Evolutionary conservation across 2,113 vertebrate species (phyloP).

Genomic region (Mystacornis crossleyi): DNA sequence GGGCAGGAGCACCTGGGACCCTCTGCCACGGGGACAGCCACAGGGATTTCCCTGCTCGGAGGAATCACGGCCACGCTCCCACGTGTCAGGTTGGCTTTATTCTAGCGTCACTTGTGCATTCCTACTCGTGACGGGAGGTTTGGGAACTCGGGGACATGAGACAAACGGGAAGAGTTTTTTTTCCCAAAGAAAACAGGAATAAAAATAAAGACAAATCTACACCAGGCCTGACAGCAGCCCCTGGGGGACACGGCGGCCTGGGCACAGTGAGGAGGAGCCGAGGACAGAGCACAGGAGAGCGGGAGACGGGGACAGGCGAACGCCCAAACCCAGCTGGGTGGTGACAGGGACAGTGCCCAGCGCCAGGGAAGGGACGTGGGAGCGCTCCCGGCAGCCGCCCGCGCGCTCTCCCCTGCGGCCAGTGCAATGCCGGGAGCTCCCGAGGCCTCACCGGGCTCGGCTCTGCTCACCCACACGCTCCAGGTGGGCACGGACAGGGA

Average conservation of each 20-base stretch:
- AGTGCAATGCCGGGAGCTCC: neutral
- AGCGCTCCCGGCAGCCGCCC: accelerated
- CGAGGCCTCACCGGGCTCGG: accelerated
- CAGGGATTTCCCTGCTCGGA: accelerated
- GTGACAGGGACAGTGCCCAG: neutral
- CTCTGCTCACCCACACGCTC: accelerated
- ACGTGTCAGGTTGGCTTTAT: conserved; percentile 27
- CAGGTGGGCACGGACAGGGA: neutral
- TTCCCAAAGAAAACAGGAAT: neutral
- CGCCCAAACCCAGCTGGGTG: neutral
- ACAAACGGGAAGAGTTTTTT: neutral
- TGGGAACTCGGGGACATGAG: neutral
- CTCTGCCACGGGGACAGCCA: neutral
- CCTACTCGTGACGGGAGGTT: neutral
- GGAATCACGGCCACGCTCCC: neutral
- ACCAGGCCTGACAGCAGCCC: neutral
- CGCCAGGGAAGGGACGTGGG: accelerated
- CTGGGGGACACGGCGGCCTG: neutral
- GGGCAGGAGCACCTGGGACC: neutral
- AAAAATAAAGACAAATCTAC: neutral
- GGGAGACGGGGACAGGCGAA: neutral
- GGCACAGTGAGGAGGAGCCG: neutral
- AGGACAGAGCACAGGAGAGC: neutral
- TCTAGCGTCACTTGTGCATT: conserved; percentile 34
- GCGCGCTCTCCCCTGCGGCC: accelerated